phyloP scores from a whole-genome alignment of 2,888 invertebrate species.

The Taphrorychus bicolor region DNA sequence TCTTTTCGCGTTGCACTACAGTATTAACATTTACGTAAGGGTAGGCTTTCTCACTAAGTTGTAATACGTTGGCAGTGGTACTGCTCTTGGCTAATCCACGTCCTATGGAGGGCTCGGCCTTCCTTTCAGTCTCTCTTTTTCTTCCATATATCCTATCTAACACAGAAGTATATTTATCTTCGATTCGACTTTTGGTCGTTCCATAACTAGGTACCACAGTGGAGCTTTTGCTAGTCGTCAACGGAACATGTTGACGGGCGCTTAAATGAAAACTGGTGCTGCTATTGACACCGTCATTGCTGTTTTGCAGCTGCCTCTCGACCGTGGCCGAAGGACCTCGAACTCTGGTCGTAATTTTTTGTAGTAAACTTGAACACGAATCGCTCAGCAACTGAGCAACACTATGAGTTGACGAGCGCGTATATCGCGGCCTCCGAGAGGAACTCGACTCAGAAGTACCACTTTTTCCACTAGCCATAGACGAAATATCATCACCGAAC shows the following conservation, averaged over 20 bases:
- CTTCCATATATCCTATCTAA: constrained; percentile 72
- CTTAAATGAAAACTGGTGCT: constrained; percentile 8
- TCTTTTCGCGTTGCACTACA: constrained; percentile 69
- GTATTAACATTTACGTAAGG: constrained; percentile 61
- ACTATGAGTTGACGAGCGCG: constrained; percentile 80
- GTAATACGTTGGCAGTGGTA: constrained; percentile 66
- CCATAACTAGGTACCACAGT: constrained; percentile 56
- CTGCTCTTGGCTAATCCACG: constrained; percentile 70
- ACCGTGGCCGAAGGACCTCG: constrained; percentile 74
- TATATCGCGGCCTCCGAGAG: constrained; percentile 71
- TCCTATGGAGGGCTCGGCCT: constrained; percentile 68
- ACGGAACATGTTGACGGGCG: constrained; percentile 40
- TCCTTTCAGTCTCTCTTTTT: constrained; percentile 72
- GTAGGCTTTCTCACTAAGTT: constrained; percentile 71
- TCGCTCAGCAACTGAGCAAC: constrained; percentile 87
- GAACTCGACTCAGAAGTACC: constrained; percentile 50
- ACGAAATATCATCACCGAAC: constrained; percentile 45
- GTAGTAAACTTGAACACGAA: constrained; percentile 85
- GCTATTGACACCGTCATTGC: constrained; percentile 11
- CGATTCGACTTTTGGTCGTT: constrained; percentile 61
- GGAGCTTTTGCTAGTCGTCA: constrained; percentile 51
- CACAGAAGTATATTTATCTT: constrained; percentile 80
- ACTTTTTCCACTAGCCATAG: constrained; percentile 43
- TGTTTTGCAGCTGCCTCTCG: constrained; percentile 53
- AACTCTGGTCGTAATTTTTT: constrained; percentile 75